Percentiles rank a stretch among this genome's conserved stretches.
Conservation (phyloP, 2,888 invertebrate species). For the Coronaproctus castanopsis region DNA sequence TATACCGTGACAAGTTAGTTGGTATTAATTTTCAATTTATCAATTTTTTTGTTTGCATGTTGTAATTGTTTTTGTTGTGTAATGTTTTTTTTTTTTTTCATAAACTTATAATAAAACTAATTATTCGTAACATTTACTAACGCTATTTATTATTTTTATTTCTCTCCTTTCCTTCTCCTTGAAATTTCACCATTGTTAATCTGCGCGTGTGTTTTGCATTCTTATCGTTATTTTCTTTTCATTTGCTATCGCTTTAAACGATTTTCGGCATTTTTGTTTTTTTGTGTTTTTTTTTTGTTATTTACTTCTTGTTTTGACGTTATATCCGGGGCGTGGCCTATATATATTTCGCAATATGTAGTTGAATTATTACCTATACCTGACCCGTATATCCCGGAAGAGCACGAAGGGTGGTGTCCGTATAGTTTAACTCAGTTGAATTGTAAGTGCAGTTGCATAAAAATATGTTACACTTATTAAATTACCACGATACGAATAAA, state of each 20-base stretch:
- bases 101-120: no score
- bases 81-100: no score
- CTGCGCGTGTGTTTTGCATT: not conserved
- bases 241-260: conserved; percentile 6
- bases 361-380: conserved; percentile 44
- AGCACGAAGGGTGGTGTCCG: conserved; percentile 79
- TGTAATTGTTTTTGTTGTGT: no score
- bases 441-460: conserved; percentile 9
- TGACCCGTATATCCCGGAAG: conserved; percentile 67
- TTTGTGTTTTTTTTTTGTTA: not conserved
- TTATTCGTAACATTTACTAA: no score
- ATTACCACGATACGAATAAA: not conserved
- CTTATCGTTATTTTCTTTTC: not conserved
- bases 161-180: not conserved
- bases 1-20: no score
- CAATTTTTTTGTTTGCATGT: no score
- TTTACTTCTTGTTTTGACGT: no score
- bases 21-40: no score
- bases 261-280: conserved; percentile 2
- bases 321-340: not conserved
- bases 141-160: not conserved
- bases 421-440: conserved; percentile 32
- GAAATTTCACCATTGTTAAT: not conserved
- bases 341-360: conserved; percentile 13
- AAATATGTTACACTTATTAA: not conserved